Evolutionary conservation across 2,113 vertebrate genomes (phyloP).

Genomic region (Diglossa brunneiventris): DNA sequence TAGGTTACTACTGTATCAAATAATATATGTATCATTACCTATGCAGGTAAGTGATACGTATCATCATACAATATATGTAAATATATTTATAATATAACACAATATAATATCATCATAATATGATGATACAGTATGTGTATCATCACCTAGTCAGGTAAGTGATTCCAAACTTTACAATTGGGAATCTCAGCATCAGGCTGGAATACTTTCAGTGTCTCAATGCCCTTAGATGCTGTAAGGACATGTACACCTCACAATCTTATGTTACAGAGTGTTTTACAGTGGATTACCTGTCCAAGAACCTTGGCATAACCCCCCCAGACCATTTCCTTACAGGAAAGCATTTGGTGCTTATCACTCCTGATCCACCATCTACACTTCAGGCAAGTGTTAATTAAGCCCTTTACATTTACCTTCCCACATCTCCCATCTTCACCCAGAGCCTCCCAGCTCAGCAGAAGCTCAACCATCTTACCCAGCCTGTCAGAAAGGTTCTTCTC

Average conservation of each 20-base stretch:
- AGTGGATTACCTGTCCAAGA: background rate
- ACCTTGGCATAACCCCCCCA: background rate
- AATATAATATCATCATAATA: too few relatives aligned
- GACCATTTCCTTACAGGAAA: background rate
- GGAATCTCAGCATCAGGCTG: background rate
- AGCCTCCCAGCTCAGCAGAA: background rate
- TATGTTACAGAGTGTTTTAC: background rate
- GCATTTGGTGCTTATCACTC: background rate
- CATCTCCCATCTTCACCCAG: background rate
- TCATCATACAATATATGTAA: too few relatives aligned
- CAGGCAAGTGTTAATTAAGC: background rate
- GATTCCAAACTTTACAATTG: background rate
- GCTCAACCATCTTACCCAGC: conserved; percentile 77
- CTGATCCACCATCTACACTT: accelerated
- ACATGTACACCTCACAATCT: background rate
- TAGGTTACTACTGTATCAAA: background rate
- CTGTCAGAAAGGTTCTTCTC: conserved; percentile 96
- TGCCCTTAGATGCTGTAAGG: background rate
- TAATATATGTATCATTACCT: background rate
- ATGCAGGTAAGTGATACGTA: background rate
- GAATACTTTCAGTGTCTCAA: background rate
- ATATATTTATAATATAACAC: too few relatives aligned
- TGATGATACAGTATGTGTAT: background rate
- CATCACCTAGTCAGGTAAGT: background rate
- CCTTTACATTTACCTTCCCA: background rate